Evolutionary conservation across 2,888 invertebrate species (phyloP), one percentile per base, ranked within the genome.

Genomic region (Sisyra terminalis): DNA sequence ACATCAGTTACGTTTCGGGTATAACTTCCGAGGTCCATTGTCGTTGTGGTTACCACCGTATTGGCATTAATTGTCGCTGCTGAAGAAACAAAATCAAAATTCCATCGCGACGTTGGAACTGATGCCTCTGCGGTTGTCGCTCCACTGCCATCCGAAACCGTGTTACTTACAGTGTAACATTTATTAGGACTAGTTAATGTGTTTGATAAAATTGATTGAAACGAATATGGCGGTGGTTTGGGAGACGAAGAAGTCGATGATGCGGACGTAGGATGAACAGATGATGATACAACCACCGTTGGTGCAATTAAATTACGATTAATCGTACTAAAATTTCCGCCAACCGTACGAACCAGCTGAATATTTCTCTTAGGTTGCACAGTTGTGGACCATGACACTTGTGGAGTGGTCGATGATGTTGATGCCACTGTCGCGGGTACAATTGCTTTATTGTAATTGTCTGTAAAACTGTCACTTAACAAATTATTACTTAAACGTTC

Each of bases 121-220:
- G 35, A 16, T 13, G 29, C 15, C 18, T 35, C 11, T 18, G 30
- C 18, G 6, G 24, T 18, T 4, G 36, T 29, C 3, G 14, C 35
- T 18, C 15, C 14, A 14, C 30, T 42, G 14, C 35, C 16, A 5
- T 15, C 13, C 24, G 24, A 24, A 24, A 24, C 24, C 3, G 24
- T 24, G 31, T 30, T 13, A 8, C 34, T 41, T n/a, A 11, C 10
- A 52, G 53, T 57, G 50, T 59, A 55, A 48, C 54, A 52, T 54
- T 59, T 40, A 7, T 40, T 61, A 53, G 57, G 58, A 60, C 59
- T 60, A 60, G 58, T 54, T 52, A 56, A 57, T 53, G 55, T 58
- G 57, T 55, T 57, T 49, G 55, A 51, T 52, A 54, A 47, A 48
- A 50, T 50, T 45, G 51, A 30, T 24, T 45, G 30, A 14, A 35